These are phyloP conservation scores for Myotis pilosus DNA, from an alignment of 2,797 vertebrate genomes.

Conservation along the genomic window DNA sequence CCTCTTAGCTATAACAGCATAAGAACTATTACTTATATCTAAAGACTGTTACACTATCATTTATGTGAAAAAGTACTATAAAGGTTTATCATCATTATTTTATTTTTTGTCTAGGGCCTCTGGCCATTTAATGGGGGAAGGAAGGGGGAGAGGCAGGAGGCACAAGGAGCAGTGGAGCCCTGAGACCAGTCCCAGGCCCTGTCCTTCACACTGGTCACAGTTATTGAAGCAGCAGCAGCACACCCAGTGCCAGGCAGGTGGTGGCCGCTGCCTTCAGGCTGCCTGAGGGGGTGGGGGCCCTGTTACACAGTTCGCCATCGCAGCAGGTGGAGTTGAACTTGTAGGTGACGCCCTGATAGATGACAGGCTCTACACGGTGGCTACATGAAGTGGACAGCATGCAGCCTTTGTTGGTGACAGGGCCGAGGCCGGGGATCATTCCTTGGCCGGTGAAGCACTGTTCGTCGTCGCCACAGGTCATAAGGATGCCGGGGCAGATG, in stretches of 20 bases:
- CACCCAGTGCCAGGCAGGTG: background rate
- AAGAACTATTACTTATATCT: constrained; percentile 61
- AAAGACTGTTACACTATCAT: constrained; percentile 59
- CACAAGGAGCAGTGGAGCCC: background rate
- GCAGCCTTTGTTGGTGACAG: background rate
- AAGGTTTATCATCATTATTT: background rate
- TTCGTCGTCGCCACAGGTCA: background rate
- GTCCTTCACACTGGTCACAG: background rate
- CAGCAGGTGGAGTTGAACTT: background rate
- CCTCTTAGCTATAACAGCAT: constrained; percentile 27
- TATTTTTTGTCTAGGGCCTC: background rate
- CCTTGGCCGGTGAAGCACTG: background rate
- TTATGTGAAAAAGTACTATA: constrained; percentile 51
- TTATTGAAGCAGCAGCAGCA: background rate
- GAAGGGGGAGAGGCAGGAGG: background rate
- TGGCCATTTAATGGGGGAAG: background rate
- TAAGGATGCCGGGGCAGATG: background rate
- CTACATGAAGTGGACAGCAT: background rate
- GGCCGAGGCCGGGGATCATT: background rate
- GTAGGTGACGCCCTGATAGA: background rate
- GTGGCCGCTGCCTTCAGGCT: background rate
- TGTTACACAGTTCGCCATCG: background rate
- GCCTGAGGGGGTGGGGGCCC: no score
- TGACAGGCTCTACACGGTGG: background rate
- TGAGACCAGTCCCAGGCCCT: no score